Conservation (phyloP, 2,113 vertebrate genomes). For the Athene noctua region DNA sequence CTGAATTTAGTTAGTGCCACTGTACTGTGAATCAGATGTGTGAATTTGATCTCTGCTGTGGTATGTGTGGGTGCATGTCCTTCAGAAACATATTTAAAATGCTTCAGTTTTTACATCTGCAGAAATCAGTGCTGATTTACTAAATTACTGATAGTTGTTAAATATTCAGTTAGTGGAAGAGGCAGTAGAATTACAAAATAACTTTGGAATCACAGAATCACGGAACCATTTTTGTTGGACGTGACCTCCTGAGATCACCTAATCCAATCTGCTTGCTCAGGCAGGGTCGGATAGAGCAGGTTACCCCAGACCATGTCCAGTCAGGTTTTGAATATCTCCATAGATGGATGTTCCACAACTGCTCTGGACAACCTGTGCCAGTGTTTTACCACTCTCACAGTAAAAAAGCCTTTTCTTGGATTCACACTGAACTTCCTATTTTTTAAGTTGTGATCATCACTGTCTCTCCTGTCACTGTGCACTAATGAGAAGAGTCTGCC, state of each 20-base stretch:
- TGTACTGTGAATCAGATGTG: background rate
- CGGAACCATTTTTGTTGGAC: background rate
- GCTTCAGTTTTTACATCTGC: background rate
- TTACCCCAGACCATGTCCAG: fast-evolving
- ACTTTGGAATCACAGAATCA: background rate
- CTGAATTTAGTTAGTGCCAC: background rate
- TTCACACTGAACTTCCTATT: background rate
- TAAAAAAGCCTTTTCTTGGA: background rate
- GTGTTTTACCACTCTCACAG: background rate
- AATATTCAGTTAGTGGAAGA: background rate
- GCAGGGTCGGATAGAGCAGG: background rate
- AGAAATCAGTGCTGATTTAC: background rate
- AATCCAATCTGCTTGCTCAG: background rate
- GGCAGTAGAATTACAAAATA: background rate
- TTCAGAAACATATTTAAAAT: background rate
- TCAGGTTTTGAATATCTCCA: background rate
- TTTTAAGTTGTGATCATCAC: background rate
- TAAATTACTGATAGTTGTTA: background rate
- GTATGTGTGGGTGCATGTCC: fast-evolving
- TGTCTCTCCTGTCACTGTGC: background rate
- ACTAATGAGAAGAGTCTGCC: background rate
- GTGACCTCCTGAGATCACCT: background rate
- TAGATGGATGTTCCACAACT: background rate
- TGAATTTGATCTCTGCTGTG: background rate
- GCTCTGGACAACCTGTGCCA: background rate